Evolutionary conservation across 2,888 invertebrate species (phyloP).

Genomic region (Mermis nigrescens): DNA sequence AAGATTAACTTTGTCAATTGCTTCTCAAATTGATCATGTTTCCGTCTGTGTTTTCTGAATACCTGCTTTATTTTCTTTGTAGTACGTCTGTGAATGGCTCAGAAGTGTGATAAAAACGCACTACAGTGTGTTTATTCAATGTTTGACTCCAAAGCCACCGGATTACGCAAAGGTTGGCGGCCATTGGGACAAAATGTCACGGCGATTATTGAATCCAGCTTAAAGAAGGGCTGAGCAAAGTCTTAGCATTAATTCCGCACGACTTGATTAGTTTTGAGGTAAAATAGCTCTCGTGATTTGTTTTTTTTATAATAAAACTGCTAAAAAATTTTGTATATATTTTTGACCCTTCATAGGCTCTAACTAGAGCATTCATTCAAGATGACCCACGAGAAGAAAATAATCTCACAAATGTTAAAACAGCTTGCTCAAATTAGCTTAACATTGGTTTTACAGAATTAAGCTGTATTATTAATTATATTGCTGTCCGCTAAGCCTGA

Average conservation of each 20-base stretch:
- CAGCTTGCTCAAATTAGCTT: too few relatives aligned
- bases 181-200: slow-evolving; percentile 49
- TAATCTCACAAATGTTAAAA: too few relatives aligned
- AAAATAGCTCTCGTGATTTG: neutral
- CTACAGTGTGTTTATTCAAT: slow-evolving; percentile 72
- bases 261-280: slow-evolving; percentile 74
- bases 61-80: slow-evolving; percentile 16
- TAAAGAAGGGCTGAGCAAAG: slow-evolving; percentile 74
- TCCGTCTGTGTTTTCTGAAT: too few relatives aligned
- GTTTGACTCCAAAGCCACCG: slow-evolving; percentile 80
- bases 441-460: too few relatives aligned
- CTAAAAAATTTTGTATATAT: too few relatives aligned
- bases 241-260: slow-evolving; percentile 89
- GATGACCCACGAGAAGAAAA: too few relatives aligned
- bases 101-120: slow-evolving; percentile 59
- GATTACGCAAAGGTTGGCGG: slow-evolving; percentile 87
- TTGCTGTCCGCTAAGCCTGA: too few relatives aligned
- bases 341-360: too few relatives aligned
- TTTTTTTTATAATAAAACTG: neutral
- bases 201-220: slow-evolving; percentile 61
- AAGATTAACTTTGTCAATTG: too few relatives aligned
- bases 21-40: too few relatives aligned
- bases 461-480: too few relatives aligned
- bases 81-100: slow-evolving; percentile 77
- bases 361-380: too few relatives aligned